Conservation (phyloP, 2,888 invertebrate species). For the Ceriagrion tenellum region DNA sequence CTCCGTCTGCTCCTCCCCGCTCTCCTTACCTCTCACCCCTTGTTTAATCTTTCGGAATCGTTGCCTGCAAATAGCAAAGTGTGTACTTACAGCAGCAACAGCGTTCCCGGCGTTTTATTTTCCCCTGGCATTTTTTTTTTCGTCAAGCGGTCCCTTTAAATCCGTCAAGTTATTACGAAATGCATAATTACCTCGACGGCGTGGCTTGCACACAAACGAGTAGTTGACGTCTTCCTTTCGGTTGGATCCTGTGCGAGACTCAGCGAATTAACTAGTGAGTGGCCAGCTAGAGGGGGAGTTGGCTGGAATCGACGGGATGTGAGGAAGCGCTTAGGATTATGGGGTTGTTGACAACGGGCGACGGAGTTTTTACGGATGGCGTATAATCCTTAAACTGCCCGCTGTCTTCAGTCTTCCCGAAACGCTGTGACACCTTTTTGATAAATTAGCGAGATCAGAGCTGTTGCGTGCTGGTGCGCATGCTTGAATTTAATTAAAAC, state of each 20-base stretch:
- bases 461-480: neutral
- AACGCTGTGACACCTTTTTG: neutral
- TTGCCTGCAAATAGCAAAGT: neutral
- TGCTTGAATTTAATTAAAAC: neutral
- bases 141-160: neutral
- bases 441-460: neutral
- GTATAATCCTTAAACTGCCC: neutral
- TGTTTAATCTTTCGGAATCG: slow-evolving; percentile 29
- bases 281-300: neutral
- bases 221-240: neutral
- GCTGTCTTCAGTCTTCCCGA: neutral
- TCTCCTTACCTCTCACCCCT: neutral
- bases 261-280: neutral
- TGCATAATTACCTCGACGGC: neutral
- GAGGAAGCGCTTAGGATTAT: neutral
- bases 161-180: neutral
- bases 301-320: neutral
- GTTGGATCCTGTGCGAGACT: neutral
- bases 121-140: neutral
- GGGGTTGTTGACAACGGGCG: neutral
- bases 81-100: neutral
- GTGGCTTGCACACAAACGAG: neutral
- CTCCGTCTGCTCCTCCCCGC: neutral
- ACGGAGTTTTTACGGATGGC: neutral
- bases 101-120: neutral